Conservation (phyloP, 2,113 vertebrate genomes). For the Tympanuchus pallidicinctus region DNA sequence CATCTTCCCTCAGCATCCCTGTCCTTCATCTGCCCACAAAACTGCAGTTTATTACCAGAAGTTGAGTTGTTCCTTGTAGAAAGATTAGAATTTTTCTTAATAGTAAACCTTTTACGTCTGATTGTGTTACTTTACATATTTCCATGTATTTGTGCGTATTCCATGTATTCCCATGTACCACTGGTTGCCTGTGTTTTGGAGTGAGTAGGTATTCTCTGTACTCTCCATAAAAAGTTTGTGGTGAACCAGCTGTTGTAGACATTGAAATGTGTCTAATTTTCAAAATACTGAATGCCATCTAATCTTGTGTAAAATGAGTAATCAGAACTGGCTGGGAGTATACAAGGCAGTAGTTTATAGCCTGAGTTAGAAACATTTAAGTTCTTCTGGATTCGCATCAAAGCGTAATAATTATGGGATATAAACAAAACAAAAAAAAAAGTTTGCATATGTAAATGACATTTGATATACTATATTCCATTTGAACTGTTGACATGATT, state of each 20-base stretch:
- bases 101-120: not conserved
- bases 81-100: not conserved
- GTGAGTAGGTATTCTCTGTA: not conserved
- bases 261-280: not conserved
- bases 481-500: not conserved
- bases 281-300: not conserved
- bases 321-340: not conserved
- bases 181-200: not conserved
- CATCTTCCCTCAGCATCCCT: not conserved
- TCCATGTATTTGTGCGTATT: not conserved
- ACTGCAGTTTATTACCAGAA: not conserved
- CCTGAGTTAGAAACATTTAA: not conserved
- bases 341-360: not conserved
- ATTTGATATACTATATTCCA: not conserved
- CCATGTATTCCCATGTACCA: not conserved
- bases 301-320: not conserved
- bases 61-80: not conserved
- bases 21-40: not conserved
- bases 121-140: not conserved
- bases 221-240: not conserved
- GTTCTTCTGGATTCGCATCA: not conserved
- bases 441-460: not conserved
- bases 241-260: accelerated
- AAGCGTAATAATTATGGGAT: not conserved
- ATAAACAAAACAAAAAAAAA: not conserved